Base-by-base conservation (phyloP, 2,888 invertebrate species). In the Molanna angustata region DNA sequence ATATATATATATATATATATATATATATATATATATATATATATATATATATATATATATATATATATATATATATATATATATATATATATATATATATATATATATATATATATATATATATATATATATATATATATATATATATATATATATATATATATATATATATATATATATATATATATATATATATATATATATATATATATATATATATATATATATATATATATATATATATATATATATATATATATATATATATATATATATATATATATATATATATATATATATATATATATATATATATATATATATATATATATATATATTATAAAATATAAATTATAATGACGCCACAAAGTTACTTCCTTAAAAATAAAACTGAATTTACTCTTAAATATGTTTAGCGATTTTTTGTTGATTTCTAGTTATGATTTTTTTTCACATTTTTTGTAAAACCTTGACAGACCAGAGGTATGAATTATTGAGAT, bases 111-210 rank as follows among this genome's bases (percentile, higher is more conserved):
- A 27, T 27, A 27, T 27, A 27, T 27, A 27, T 27, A 27, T 27
- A 27, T 27, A 27, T 27, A 27, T 27, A 27, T 27, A 27, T 27
- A 27, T 27, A 27, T 27, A 27, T 27, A 27, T 27, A 27, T 27
- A 27, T 50, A 21, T 49, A 51, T 50, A 51, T 51, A 51, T 51
- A 51, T 51, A 51, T 50, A 51, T 51, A 51, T 50, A 51, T 51
- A 51, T 51, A 51, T 51, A 51, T 51, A 51, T 51, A 52, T 52
- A 51, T 52, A 52, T 52, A 50, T 50, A 52, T 52, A 52, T 52
- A 52, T 52, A 49, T 40, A 52, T 52, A 52, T 31, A 46, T 46
- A 32, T 32, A 46, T 46, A 33, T 46, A 17, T 7, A 27, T 32
- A 16, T 45, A 32, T 46, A 3, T 32, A 11, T 22, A 17, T 35